Evolutionary conservation across 2,797 vertebrate species (phyloP), one percentile per base, ranked within the genome.

Genomic region (Calcarius lapponicus): DNA sequence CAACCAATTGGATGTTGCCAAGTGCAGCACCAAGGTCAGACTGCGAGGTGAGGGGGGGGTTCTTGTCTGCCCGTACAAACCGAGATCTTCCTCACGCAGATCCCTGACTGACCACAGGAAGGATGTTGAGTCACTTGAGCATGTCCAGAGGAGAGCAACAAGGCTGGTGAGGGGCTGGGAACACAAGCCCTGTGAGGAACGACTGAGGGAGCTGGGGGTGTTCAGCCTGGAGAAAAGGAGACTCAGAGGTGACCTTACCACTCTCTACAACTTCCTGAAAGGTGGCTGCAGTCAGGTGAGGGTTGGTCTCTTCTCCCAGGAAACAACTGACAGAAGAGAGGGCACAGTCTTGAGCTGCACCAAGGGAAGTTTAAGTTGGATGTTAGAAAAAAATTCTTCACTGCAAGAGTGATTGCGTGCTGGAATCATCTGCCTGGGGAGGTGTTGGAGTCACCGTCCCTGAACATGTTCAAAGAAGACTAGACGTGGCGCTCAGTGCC

Each of bases 101-200:
- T n/a, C n/a, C n/a, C n/a, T n/a, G n/a, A n/a, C n/a, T n/a, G n/a
- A n/a, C n/a, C n/a, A n/a, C n/a, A n/a, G n/a, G n/a, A n/a, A 73
- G 42, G 54, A 31, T 1, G 0, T 8, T 57, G 54, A 31, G 54
- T 17, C 0, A 0, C 42, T 58, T 2, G 16, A 47, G 36, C 0
- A 0, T 0, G 0, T 47, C n/a, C 43, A 38, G 26, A 38, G 28
- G 9, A 58, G 32, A 22, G 3, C n/a, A 48, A 22, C 3, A 2
- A 17, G 25, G 53, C 32, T 17, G n/a, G 54, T 5, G 20, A 58
- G 16, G 7, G 21, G 20, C 9, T 11, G 3, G 54, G 56, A 48
- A 14, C 34, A 60, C 56, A 60, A 60, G 1, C 4, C 21, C 21
- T 48, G 21, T 48, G 43, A 60, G 43, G 56, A 48, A 11, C 0